Evolutionary conservation across 2,888 invertebrate species (phyloP), one percentile per base, ranked within the genome.

Genomic region (Hirtodrosophila duncani): DNA sequence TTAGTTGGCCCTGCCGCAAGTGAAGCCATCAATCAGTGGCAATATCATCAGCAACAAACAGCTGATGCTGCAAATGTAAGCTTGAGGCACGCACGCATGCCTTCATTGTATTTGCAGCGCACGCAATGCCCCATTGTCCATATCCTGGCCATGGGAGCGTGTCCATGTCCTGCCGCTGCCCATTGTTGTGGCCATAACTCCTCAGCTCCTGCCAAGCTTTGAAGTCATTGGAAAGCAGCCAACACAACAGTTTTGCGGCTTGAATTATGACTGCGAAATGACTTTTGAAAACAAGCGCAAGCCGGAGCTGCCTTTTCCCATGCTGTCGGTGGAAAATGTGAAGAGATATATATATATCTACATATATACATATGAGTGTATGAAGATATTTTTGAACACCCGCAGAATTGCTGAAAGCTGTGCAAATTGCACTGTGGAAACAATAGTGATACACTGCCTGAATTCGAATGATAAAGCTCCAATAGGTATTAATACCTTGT

Each of bases 1-100:
- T 75, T 79, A 62, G 75, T 53, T 43, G 50, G 62, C n/a, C n/a
- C n/a, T n/a, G n/a, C n/a, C 52, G 21, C 67, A 75, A 79, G 71
- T 70, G 58, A 27, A 49, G 49, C 58, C 71, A 75, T 71, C 80
- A 79, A 79, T 71, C 77, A 79, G 53, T 16, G 24, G 14, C 49
- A 33, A 46, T 51, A 51, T 36, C 31, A 39, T 9, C 16, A 33
- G 8, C 18, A 17, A 17, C 39, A 30, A 5, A 5, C 20, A 5
- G 20, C 20, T 20, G 4, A 5, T 20, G 20, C 20, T 20, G 4
- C 7, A 5, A 7, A 4, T 7, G 4, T 4, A 5, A 5, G 4
- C 20, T 20, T 20, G 20, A n/a, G 38, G 34, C 42, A 55, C 31
- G 36, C 18, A 38, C 26, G 41, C 38, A 57, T 31, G 57, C 57